Conservation (phyloP, 2,888 invertebrate genomes). For the Pasiphila rectangulata region DNA sequence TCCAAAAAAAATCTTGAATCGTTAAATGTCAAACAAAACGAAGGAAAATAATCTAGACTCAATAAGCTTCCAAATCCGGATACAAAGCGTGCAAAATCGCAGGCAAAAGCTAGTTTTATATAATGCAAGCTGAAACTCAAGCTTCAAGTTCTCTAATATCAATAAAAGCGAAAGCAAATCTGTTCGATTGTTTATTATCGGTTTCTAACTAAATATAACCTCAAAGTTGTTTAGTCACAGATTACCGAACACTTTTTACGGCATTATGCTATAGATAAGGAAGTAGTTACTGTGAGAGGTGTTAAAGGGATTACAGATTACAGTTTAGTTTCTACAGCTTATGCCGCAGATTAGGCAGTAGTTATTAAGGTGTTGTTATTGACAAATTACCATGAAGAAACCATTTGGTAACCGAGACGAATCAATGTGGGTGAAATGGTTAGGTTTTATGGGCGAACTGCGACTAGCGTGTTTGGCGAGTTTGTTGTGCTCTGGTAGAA, state of each 20-base stretch:
- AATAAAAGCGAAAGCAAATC: constrained; percentile 21
- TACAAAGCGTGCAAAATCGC: too few species aligned
- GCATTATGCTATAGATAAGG: neutral
- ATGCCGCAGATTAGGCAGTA: constrained; percentile 1
- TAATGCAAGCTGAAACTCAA: neutral
- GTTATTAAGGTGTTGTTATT: constrained; percentile 11
- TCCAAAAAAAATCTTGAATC: too few species aligned
- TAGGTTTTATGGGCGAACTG: constrained; percentile 23
- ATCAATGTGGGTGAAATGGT: constrained; percentile 16
- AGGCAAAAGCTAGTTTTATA: neutral
- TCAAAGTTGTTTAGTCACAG: neutral
- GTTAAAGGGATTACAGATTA: neutral
- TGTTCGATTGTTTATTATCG: constrained; percentile 7
- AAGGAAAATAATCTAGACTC: too few species aligned
- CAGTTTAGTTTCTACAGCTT: neutral
- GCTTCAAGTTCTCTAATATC: neutral
- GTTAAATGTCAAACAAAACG: too few species aligned
- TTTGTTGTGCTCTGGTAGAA: neutral
- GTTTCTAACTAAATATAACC: neutral
- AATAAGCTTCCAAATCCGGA: too few species aligned
- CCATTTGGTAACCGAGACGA: constrained; percentile 26
- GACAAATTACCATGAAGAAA: constrained; percentile 23
- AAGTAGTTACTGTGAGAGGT: neutral
- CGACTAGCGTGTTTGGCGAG: neutral
- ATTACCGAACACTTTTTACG: neutral